Conservation (phyloP, 2,113 vertebrate genomes). For the Axis porcinus region DNA sequence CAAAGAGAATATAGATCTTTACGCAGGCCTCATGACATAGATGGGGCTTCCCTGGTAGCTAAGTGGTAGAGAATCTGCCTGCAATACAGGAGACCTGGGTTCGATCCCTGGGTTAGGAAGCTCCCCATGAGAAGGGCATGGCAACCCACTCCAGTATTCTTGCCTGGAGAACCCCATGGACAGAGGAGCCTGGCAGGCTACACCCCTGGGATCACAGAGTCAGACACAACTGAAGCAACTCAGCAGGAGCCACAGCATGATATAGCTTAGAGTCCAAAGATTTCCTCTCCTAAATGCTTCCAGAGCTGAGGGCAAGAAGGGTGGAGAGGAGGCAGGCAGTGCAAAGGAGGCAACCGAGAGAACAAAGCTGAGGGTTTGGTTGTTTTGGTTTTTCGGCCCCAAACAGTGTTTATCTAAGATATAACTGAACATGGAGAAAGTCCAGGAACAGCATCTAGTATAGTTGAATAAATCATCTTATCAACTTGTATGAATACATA, state of each 20-base stretch:
- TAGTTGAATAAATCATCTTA: neutral
- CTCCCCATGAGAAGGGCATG: no score
- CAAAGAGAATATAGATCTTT: neutral
- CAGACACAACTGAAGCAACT: rapidly evolving
- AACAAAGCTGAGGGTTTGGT: neutral
- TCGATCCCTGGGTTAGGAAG: no score
- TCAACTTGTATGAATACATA: neutral
- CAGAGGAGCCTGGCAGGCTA: neutral
- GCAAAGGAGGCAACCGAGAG: neutral
- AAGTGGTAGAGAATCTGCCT: no score
- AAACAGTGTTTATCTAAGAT: neutral
- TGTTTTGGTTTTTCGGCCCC: neutral
- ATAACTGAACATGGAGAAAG: neutral
- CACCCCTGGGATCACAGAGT: neutral
- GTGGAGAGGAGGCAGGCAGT: no score
- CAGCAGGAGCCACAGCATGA: neutral
- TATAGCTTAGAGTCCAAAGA: neutral
- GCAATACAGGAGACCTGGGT: no score
- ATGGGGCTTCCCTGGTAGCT: no score
- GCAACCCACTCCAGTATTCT: neutral
- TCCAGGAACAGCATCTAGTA: neutral
- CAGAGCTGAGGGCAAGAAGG: neutral
- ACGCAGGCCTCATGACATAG: neutral
- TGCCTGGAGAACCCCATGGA: neutral
- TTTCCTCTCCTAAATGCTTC: neutral